A percentile compares a stretch with the other conserved stretches of the same genome.
Evolutionary conservation across 2,888 invertebrate species (phyloP).

Genomic region (Incurvaria masculella): DNA sequence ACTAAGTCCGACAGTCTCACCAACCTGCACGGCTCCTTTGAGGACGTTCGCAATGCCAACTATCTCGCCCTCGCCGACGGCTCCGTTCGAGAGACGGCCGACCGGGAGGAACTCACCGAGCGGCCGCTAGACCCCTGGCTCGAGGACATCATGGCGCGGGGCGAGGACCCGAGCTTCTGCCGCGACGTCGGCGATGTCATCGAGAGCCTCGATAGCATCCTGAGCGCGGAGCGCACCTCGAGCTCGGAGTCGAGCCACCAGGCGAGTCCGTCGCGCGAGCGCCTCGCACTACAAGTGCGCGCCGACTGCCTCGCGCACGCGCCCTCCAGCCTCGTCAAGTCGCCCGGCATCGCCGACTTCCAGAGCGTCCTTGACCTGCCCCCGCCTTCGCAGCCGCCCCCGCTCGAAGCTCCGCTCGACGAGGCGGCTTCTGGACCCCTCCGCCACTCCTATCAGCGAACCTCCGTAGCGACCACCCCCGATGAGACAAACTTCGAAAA

Average conservation of each 20-base stretch:
- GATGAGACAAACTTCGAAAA: not conserved
- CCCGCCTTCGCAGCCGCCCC: slow-evolving; percentile 20
- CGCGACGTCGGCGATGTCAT: slow-evolving; percentile 61
- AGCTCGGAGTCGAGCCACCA: slow-evolving; percentile 58
- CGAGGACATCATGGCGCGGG: slow-evolving; percentile 55
- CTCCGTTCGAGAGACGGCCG: slow-evolving; percentile 37
- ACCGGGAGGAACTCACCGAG: slow-evolving; percentile 33
- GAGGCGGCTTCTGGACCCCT: slow-evolving; percentile 43
- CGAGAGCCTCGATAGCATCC: slow-evolving; percentile 60
- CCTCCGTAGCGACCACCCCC: slow-evolving; percentile 38
- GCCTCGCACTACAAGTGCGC: slow-evolving; percentile 33
- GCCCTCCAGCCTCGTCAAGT: slow-evolving; percentile 45
- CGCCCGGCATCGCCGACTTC: slow-evolving; percentile 46
- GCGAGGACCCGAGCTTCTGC: slow-evolving; percentile 59
- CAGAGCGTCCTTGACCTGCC: slow-evolving; percentile 37
- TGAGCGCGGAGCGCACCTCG: slow-evolving; percentile 59
- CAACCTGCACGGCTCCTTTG: slow-evolving; percentile 69
- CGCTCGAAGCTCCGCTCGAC: slow-evolving; percentile 32
- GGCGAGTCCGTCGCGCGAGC: slow-evolving; percentile 52
- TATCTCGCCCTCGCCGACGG: slow-evolving; percentile 46
- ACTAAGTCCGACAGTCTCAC: slow-evolving; percentile 55
- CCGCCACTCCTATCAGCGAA: slow-evolving; percentile 47
- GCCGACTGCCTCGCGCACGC: slow-evolving; percentile 19
- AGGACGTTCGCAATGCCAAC: slow-evolving; percentile 49
- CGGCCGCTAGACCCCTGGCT: slow-evolving; percentile 57